Evolutionary conservation across 2,797 vertebrate species (phyloP), one percentile per base, ranked within the genome.

Genomic region (Centropyge bicolor): DNA sequence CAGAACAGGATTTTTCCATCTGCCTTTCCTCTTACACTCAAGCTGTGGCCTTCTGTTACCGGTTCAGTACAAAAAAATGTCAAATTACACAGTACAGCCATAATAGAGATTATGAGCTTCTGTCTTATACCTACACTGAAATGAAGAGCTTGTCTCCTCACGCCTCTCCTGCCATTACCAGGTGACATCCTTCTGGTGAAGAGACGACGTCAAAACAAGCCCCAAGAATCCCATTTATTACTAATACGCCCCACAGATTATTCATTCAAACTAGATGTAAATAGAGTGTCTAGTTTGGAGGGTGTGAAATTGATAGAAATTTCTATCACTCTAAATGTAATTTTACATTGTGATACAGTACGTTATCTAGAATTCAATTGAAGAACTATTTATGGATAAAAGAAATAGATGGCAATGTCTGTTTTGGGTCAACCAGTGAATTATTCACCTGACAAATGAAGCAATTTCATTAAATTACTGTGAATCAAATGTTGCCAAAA

Each of bases 1-100:
- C 85, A 81, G 62, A 57, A 74, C 68, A 80, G 78, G 64, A 83
- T 86, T 78, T 76, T 46, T 77, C 59, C 56, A 82, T 70, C 84
- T 83, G 69, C 59, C 74, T 24, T 11, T 40, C 55, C 4, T 35
- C 38, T 56, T 38, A 51, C 22, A 24, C 45, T 74, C 49, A 31
- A 78, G 48, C 66, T 17, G 70, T 31, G n/a, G 41, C 54, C 45
- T 67, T 65, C 49, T 76, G 55, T 63, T 43, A 73, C 27, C 63
- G 0, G 2, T 41, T 5, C 5, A 54, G 24, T 24, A 5, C 16
- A 57, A 45, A 43, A 43, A 46, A 31, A 66, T 17, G 16, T 24
- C 27, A 27, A 55, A 40, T 57, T 10, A 70, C 46, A 48, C 19
- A 59, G 27, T 16, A 36, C 1, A 56, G 5, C 20, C 20, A 54